phyloP scores from a whole-genome alignment of 2,113 vertebrate species.

The Myanophis thanlyinensis region DNA sequence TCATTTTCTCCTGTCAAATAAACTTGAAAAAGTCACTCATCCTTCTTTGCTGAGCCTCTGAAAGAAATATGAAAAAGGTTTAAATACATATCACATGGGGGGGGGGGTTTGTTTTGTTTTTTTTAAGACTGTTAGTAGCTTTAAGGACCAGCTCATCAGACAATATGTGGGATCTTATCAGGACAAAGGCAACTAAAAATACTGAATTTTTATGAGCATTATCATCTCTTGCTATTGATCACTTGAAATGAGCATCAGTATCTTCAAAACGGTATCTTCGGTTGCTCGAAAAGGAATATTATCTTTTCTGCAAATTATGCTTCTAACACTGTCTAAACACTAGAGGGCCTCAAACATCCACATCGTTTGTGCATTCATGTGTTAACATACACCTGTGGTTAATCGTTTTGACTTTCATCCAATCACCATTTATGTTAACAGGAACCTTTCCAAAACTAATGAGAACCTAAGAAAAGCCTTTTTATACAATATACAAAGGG shows the following conservation, averaged over 20 bases:
- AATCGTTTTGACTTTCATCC: slow-evolving; percentile 1
- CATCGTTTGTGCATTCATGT: neutral
- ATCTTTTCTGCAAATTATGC: neutral
- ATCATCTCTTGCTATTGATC: neutral
- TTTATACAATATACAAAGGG: neutral
- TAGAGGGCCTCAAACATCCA: slow-evolving; percentile 19
- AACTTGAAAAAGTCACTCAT: neutral
- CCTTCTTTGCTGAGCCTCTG: neutral
- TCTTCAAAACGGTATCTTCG: neutral
- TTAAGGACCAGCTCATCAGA: neutral
- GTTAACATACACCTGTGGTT: neutral
- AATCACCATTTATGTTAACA: slow-evolving; percentile 4
- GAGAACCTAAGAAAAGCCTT: neutral
- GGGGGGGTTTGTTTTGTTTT: too few species aligned
- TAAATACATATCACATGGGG: neutral
- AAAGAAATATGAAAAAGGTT: neutral
- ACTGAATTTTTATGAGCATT: neutral
- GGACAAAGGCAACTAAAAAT: neutral
- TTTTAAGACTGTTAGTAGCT: neutral
- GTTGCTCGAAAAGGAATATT: neutral
- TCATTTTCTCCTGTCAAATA: neutral
- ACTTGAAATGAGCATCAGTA: neutral
- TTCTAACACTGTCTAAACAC: slow-evolving; percentile 6
- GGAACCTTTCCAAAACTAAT: neutral
- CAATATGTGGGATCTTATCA: neutral